Evolutionary conservation across 2,113 vertebrate species (phyloP), one percentile per base, ranked within the genome.

Genomic region (Antidorcas marsupialis): DNA sequence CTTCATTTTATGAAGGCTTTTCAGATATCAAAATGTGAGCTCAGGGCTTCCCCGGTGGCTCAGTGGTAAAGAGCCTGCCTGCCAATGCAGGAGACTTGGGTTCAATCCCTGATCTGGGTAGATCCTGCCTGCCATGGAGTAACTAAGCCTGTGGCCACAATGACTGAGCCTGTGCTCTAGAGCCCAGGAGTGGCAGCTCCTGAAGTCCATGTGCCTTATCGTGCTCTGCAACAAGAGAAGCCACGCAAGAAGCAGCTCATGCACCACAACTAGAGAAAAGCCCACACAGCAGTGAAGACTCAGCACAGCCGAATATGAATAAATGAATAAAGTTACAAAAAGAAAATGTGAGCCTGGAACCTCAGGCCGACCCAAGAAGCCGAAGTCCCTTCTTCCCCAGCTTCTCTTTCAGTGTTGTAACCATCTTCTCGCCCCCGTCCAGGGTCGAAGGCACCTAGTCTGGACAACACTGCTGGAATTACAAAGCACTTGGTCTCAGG

Each of bases 121-220:
- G 36, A 43, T 76, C 71, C 39, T 23, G 27, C 36, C 36, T 76
- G 21, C 36, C 12, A 39, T 43, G 36, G 71, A 76, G 71, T 21
- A 43, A 14, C 36, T 27, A 74, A 43, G 12, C 36, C 71, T 6
- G 6, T 39, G 11, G 71, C 36, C 71, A 76, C 36, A 25, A 14
- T 25, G 36, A 74, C 71, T 39, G 11, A 76, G 36, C 36, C 36
- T 14, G 71, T 2, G 36, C 71, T 43, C 36, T 25, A 25, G 71
- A 43, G 3, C 11, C 36, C 0, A 0, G 10, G 67, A 39, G 36
- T 6, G 1, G n/a, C 21, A 39, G 13, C 71, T 3, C 12, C 36
- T 14, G 12, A 43, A 27, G 71, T 4, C 71, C 36, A 76, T 1
- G 36, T 76, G 71, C 36, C 36, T 27, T 76, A 25, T 25, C 11